phyloP scores from a whole-genome alignment of 1,140 invertebrate species.

The Acromyrmex heyeri region DNA sequence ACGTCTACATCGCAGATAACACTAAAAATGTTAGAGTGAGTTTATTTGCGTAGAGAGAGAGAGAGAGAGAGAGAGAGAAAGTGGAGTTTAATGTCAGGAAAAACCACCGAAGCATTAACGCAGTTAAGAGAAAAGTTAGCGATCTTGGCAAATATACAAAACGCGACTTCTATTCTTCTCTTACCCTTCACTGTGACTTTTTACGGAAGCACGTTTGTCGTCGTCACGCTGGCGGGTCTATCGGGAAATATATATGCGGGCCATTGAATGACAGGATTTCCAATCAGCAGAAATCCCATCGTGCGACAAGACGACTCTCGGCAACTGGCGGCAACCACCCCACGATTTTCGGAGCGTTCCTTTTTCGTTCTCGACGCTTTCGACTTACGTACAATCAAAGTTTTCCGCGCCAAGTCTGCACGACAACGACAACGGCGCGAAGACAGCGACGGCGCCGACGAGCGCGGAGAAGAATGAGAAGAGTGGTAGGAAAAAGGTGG shows the following conservation, averaged over 20 bases:
- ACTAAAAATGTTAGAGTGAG: background rate
- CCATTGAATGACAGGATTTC: constrained; percentile 60
- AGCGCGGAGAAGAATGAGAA: constrained; percentile 45
- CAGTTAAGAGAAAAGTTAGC: constrained; percentile 26
- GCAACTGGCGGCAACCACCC: constrained; percentile 11
- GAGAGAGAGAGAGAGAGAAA: too few relatives aligned
- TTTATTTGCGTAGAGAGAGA: constrained; percentile 16
- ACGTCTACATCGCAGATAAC: background rate
- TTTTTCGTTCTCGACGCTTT: constrained; percentile 29
- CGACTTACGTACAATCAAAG: constrained; percentile 72
- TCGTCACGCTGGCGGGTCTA: constrained; percentile 33
- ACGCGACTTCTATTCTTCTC: constrained; percentile 6
- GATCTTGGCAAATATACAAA: constrained; percentile 15
- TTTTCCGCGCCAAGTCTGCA: constrained; percentile 64
- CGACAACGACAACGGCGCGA: constrained; percentile 33
- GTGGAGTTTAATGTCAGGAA: background rate
- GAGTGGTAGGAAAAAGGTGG: constrained; percentile 39
- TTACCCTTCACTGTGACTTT: background rate
- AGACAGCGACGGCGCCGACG: constrained; percentile 18
- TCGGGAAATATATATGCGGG: constrained; percentile 56
- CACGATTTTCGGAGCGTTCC: constrained; percentile 31
- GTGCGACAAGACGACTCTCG: constrained; percentile 24
- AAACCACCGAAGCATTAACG: background rate
- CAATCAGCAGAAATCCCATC: constrained; percentile 63
- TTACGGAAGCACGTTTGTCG: constrained; percentile 3